Conservation (phyloP, 23 tunicate genomes). For the Aplidium turbinatum region DNA sequence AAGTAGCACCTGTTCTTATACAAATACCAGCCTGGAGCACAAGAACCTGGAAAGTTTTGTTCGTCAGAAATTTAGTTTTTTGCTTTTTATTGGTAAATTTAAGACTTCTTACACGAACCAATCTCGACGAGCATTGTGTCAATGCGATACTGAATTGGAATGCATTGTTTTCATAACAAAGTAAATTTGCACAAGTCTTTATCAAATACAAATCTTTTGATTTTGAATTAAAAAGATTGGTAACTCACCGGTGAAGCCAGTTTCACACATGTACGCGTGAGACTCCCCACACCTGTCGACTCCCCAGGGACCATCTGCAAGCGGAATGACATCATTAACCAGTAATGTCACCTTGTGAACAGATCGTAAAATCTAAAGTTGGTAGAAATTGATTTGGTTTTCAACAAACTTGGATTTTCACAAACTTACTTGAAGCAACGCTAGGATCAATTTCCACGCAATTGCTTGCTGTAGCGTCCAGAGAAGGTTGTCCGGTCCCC, state of each 20-base stretch:
- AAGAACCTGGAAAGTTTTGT: conserved; percentile 66
- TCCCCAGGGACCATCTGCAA: conserved; percentile 64
- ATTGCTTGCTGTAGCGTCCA: conserved; percentile 15
- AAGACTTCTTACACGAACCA: too few species aligned
- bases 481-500: conserved; percentile 36
- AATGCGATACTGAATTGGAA: too few species aligned
- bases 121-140: too few species aligned
- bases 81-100: conserved; percentile 5
- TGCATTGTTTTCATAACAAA: too few species aligned
- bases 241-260: conserved; percentile 65
- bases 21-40: conserved; percentile 85
- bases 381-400: too few species aligned
- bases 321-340: too few species aligned
- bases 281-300: conserved; percentile 82
- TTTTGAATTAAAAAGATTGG: too few species aligned
- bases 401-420: too few species aligned
- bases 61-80: background rate
- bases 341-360: too few species aligned
- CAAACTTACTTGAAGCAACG: conserved; percentile 40
- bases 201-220: too few species aligned
- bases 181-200: too few species aligned
- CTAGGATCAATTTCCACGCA: conserved; percentile 71
- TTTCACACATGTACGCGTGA: conserved; percentile 79
- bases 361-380: too few species aligned
- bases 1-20: conserved; percentile 77